phyloP scores from a whole-genome alignment of 2,888 invertebrate species.

The Zaprionus obscuricornis region DNA sequence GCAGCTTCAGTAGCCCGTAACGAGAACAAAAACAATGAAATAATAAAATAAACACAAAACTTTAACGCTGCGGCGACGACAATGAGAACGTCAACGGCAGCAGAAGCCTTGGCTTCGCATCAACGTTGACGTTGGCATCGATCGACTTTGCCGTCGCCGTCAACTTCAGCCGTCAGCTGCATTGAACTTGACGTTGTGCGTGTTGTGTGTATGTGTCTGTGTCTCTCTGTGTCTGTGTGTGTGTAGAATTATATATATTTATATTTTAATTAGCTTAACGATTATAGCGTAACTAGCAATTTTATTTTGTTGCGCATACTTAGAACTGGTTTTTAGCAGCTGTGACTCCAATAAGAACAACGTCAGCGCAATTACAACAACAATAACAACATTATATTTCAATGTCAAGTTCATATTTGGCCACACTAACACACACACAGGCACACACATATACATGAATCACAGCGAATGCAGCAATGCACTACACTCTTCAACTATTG shows the following conservation, averaged over 20 bases:
- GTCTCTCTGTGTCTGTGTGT: slow-evolving; percentile 32
- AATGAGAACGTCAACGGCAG: too few relatives aligned
- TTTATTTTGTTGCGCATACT: too few relatives aligned
- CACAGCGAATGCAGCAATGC: not conserved
- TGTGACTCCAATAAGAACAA: too few relatives aligned
- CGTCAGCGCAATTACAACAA: slow-evolving; percentile 3
- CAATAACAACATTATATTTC: slow-evolving; percentile 10
- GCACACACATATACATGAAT: not conserved
- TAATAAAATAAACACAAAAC: slow-evolving; percentile 1
- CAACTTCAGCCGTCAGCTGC: slow-evolving; percentile 42
- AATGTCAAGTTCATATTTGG: slow-evolving; percentile 61
- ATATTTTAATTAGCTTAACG: slow-evolving; percentile 34
- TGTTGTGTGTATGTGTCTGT: slow-evolving; percentile 29
- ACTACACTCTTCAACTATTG: slow-evolving; percentile 9
- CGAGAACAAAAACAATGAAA: slow-evolving; percentile 14
- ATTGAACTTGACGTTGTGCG: slow-evolving; percentile 67
- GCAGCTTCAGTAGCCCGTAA: slow-evolving; percentile 34
- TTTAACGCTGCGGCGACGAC: too few relatives aligned
- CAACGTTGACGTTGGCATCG: not conserved
- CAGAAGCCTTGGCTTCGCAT: slow-evolving; percentile 58
- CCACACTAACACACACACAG: slow-evolving; percentile 4
- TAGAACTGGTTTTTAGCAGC: too few relatives aligned
- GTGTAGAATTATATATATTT: too few relatives aligned
- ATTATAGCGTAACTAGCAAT: slow-evolving; percentile 6
- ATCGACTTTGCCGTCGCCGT: not conserved